Evolutionary conservation across 2,888 invertebrate genomes (phyloP).

Genomic region (Hirtodrosophila histrioides): DNA sequence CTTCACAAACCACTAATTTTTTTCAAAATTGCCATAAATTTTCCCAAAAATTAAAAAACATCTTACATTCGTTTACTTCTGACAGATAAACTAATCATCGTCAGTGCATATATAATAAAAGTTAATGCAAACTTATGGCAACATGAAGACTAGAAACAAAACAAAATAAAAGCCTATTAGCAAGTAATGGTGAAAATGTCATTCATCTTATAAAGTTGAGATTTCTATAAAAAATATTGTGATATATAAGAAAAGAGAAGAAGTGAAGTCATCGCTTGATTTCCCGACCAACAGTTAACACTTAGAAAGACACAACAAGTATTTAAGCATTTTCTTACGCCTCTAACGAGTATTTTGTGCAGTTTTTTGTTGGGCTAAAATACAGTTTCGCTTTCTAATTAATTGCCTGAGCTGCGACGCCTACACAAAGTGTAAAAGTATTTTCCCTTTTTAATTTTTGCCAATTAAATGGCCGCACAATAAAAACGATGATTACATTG

Average conservation of each 20-base stretch:
- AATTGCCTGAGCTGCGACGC: constrained; percentile 67
- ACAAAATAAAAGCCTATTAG: no score
- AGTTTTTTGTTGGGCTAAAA: constrained; percentile 45
- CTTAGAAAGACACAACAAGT: constrained; percentile 6
- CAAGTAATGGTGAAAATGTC: no score
- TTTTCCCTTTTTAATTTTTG: constrained; percentile 80
- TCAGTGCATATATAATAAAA: no score
- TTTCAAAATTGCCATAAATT: no score
- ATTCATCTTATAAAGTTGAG: no score
- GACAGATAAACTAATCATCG: no score
- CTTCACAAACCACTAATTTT: no score
- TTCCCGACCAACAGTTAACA: constrained; percentile 14
- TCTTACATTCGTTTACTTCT: no score
- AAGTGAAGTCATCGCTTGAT: background rate
- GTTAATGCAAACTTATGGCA: no score
- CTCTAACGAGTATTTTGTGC: constrained; percentile 37
- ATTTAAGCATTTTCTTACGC: constrained; percentile 41
- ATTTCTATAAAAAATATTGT: no score
- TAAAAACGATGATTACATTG: constrained; percentile 52
- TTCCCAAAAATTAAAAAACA: no score
- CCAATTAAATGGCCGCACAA: constrained; percentile 69
- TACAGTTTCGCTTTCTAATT: constrained; percentile 78
- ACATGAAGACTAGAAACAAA: no score
- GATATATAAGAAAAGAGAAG: background rate
- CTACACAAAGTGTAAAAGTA: constrained; percentile 64